These are phyloP conservation scores for Hirtodrosophila trivittata DNA, from an alignment of 2,888 invertebrate species.

Conservation along the genomic window DNA sequence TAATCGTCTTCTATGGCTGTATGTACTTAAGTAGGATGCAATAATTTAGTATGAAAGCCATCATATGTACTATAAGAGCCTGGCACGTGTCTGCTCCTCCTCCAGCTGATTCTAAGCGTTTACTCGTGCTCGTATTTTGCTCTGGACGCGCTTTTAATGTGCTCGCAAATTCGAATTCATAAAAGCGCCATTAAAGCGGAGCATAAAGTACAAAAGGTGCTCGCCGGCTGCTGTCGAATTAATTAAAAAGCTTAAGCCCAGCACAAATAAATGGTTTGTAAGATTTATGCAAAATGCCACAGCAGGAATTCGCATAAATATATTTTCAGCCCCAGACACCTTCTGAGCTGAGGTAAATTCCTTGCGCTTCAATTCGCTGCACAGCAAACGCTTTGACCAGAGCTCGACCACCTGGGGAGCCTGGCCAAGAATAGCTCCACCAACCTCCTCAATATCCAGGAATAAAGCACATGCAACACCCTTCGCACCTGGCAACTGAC, in stretches of 20 bases:
- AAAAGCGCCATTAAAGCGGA: conserved; percentile 55
- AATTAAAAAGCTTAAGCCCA: conserved; percentile 61
- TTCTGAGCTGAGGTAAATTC: neutral
- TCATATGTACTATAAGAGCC: neutral
- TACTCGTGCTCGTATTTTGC: conserved; percentile 42
- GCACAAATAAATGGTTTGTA: conserved; percentile 60
- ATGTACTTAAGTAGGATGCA: conserved; percentile 14
- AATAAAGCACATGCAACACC: conserved; percentile 34
- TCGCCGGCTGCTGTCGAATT: conserved; percentile 49
- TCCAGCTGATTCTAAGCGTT: conserved; percentile 3
- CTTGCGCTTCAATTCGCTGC: conserved; percentile 64
- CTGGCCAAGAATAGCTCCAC: conserved; percentile 31
- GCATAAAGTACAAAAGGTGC: conserved; percentile 49
- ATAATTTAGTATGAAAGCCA: conserved; percentile 16
- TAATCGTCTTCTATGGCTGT: too few species aligned
- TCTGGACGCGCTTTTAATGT: conserved; percentile 53
- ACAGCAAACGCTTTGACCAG: conserved; percentile 78
- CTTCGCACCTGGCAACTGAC: conserved; percentile 42
- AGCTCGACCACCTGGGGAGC: conserved; percentile 50
- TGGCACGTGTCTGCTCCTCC: conserved; percentile 14
- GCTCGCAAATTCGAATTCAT: conserved; percentile 53
- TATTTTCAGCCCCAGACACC: conserved; percentile 25
- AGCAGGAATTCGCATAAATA: conserved; percentile 46
- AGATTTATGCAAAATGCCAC: conserved; percentile 60
- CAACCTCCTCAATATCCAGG: conserved; percentile 16